These are phyloP conservation scores for Nothoprocta perdicaria DNA, from an alignment of 2,113 vertebrate genomes.

Conservation along the genomic window DNA sequence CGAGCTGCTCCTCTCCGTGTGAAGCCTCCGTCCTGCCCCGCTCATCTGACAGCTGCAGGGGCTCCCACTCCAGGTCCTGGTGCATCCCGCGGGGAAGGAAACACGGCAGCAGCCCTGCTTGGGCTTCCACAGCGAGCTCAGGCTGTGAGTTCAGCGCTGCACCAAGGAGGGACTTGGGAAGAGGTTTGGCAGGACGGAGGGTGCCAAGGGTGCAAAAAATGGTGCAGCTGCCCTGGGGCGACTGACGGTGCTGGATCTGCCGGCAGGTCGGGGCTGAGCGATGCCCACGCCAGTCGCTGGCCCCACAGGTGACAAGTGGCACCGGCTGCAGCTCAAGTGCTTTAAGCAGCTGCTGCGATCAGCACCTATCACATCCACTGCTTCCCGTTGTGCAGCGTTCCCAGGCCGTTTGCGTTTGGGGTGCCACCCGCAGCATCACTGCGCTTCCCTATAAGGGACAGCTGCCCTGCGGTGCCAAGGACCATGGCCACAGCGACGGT, in stretches of 20 bases:
- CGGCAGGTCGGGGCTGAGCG: neutral
- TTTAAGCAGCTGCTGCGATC: neutral
- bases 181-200: accelerated
- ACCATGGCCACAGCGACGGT: neutral
- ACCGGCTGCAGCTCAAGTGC: neutral
- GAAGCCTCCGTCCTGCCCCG: accelerated
- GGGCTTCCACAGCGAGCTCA: neutral
- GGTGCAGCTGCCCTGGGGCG: too few species aligned
- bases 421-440: neutral
- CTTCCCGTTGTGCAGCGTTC: neutral
- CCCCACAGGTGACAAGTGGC: accelerated
- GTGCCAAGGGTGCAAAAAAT: neutral
- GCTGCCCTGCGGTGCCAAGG: neutral
- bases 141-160: neutral
- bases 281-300: neutral
- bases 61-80: neutral
- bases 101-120: accelerated
- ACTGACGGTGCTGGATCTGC: too few species aligned
- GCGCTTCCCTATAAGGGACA: neutral
- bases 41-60: neutral
- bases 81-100: neutral
- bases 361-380: neutral
- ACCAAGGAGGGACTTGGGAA: neutral
- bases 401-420: neutral
- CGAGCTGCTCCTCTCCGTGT: neutral